Base-by-base conservation (phyloP, 2,113 vertebrate genomes). In the Thamnaconus septentrionalis region DNA sequence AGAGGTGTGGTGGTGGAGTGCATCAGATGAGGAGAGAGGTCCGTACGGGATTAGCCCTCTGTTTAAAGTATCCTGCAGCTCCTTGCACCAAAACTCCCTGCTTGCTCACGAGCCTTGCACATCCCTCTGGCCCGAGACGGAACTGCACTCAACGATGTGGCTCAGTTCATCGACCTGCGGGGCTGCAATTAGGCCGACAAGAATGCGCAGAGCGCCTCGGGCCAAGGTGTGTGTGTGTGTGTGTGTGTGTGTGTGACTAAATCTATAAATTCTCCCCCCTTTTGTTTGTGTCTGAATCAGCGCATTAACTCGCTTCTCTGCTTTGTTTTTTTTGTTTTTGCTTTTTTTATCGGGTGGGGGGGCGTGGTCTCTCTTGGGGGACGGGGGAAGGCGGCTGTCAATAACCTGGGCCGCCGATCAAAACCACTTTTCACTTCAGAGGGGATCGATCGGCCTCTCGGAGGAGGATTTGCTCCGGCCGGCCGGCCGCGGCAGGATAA, bases 381-480 rank as follows among this genome's bases (percentile, higher is more conserved):
- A 53, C 47, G 0, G 67, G 71, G 69, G 58, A 54, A 0, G 66
- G 54, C 66, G 0, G 68, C 70, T 69, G 74, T 88, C 86, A 53
- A 87, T 86, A 88, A 40, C 43, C 53, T 62, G 52, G 18, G 10
- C 63, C 2, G 42, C 59, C 53, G 62, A 87, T 90, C 79, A 85
- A 84, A 85, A 80, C 63, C 70, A 6, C 70, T 70, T 85, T 83
- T 75, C 76, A 76, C 82, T 78, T 82, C 70, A 83, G 79, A 82
- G 53, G 18, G 42, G 62, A 80, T 84, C 73, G 61, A 88, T 81
- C 1, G 4, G 56, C 9, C 40, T 63, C 71, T 64, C 78, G 3
- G 61, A 56, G 74, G 66, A 62, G 64, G 71, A 69, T 64, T 74
- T 62, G 2, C 65, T 59, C 66, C 4, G 60, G 44, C 50, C 18